Percentiles rank a stretch among this genome's conserved stretches.
Evolutionary conservation across 2,797 vertebrate species (phyloP).

Genomic region (Fundulus diaphanus): DNA sequence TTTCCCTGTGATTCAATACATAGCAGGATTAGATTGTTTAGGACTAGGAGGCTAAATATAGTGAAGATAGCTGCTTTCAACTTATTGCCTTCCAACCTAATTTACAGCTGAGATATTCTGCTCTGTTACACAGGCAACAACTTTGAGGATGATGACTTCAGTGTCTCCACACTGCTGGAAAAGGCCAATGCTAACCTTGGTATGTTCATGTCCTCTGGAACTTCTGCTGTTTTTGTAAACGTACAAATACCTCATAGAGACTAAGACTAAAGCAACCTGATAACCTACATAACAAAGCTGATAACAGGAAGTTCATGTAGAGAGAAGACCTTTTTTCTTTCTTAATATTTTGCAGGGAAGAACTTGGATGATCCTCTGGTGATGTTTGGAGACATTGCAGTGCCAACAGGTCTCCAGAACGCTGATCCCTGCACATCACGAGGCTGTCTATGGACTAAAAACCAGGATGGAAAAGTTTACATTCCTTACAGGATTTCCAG

Average conservation of each 20-base stretch:
- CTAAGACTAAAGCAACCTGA: not conserved
- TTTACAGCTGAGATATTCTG: too few species aligned
- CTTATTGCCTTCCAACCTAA: too few species aligned
- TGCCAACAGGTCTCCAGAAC: conserved; percentile 61
- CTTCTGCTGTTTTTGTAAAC: not conserved
- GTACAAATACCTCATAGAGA: not conserved
- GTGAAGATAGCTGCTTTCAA: not conserved
- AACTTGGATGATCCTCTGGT: conserved; percentile 54
- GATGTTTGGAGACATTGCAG: conserved; percentile 71
- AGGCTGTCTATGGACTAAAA: conserved; percentile 71
- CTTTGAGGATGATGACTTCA: conserved; percentile 56
- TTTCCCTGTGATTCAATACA: not conserved
- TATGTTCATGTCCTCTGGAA: conserved; percentile 38
- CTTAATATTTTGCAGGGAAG: conserved; percentile 50
- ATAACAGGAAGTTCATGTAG: not conserved
- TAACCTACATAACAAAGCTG: not conserved
- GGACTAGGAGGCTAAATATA: not conserved
- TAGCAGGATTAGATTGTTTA: too few species aligned
- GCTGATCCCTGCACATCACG: conserved; percentile 70
- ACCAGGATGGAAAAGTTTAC: conserved; percentile 57
- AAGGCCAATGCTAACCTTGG: conserved; percentile 73
- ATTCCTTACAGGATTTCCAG: conserved; percentile 67
- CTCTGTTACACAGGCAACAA: conserved; percentile 53
- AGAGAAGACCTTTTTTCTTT: not conserved
- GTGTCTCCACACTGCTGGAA: conserved; percentile 67